Conservation (phyloP, 2,797 vertebrate genomes). For the Taenioides sp. region DNA sequence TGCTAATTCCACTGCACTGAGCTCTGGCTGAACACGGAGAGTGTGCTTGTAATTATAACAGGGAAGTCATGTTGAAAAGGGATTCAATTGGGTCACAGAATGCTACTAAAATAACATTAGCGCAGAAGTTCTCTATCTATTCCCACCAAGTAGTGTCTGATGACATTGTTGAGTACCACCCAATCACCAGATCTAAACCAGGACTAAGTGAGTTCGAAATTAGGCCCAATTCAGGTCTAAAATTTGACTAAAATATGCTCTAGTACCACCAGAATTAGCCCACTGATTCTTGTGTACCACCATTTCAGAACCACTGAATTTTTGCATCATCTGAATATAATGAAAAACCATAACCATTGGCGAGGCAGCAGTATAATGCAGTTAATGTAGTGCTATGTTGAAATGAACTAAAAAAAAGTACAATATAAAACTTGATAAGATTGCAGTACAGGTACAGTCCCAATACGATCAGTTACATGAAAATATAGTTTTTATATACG, state of each 20-base stretch:
- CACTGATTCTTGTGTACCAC: neutral
- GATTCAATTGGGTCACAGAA: conserved; percentile 3
- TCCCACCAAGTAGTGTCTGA: neutral
- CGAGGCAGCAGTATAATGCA: conserved; percentile 40
- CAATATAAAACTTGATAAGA: conserved; percentile 45
- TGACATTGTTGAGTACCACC: neutral
- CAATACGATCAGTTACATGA: conserved; percentile 70
- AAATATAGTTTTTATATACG: conserved; percentile 74
- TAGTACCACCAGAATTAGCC: too few relatives aligned
- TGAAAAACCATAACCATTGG: conserved; percentile 38
- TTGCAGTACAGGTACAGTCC: conserved; percentile 56
- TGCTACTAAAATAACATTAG: conserved; percentile 28
- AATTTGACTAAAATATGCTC: neutral
- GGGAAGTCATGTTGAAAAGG: conserved; percentile 12
- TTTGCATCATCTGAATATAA: conserved; percentile 18
- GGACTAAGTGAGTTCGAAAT: neutral
- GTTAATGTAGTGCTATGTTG: conserved; percentile 30
- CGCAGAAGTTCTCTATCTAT: conserved; percentile 3
- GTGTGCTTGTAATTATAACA: conserved; percentile 21
- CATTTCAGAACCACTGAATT: neutral
- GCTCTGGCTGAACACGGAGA: conserved; percentile 10
- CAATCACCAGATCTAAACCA: neutral
- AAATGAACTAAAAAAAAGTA: conserved; percentile 38
- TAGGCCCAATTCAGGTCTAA: neutral
- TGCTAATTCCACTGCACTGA: conserved; percentile 22